Evolutionary conservation across 2,797 vertebrate genomes (phyloP).

Genomic region (Poecile montanus): DNA sequence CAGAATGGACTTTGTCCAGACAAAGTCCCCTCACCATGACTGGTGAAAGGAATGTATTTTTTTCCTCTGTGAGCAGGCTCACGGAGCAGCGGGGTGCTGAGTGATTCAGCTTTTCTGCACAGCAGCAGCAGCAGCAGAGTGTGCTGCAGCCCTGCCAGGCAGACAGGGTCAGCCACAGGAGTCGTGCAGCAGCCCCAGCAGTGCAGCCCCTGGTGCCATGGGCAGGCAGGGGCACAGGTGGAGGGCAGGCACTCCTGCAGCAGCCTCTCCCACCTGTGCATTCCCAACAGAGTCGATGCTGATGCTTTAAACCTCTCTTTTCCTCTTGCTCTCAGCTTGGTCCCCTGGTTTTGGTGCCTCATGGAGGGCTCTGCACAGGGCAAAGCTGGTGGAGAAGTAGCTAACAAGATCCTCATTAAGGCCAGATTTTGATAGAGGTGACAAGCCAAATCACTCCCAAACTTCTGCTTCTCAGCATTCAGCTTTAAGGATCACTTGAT

Average conservation of each 20-base stretch:
- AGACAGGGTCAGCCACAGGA: background rate
- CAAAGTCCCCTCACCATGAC: background rate
- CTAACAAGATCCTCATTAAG: background rate
- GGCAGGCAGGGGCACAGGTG: background rate
- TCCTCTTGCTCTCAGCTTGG: background rate
- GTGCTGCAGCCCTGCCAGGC: background rate
- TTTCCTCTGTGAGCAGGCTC: background rate
- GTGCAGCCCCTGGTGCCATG: fast-evolving
- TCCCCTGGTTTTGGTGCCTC: background rate
- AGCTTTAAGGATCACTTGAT: constrained; percentile 51
- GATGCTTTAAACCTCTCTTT: background rate
- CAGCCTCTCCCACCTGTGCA: background rate
- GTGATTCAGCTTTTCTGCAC: background rate
- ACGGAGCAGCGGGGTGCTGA: background rate
- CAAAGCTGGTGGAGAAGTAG: background rate
- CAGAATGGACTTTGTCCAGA: background rate
- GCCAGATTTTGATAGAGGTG: background rate
- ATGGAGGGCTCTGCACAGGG: background rate
- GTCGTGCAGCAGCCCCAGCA: background rate
- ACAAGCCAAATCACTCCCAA: background rate
- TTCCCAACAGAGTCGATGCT: background rate
- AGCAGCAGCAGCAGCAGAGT: background rate
- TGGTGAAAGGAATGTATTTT: background rate
- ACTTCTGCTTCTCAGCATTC: constrained; percentile 36
- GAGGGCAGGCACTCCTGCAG: fast-evolving